Percentiles rank a stretch among this genome's conserved stretches.
Evolutionary conservation across 2,888 invertebrate genomes (phyloP).

Genomic region (Clivina fossor): DNA sequence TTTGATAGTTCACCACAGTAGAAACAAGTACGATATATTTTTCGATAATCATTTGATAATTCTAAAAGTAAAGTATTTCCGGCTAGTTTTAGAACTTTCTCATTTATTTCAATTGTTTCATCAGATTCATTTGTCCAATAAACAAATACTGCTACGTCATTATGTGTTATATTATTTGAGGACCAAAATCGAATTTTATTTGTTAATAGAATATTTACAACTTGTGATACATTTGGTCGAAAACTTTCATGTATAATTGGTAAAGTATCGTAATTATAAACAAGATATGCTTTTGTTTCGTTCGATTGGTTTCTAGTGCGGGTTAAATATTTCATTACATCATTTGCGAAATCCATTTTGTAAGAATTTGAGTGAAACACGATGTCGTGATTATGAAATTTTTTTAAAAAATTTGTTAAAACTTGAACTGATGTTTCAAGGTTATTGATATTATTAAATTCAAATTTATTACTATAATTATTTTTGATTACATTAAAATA

Average conservation of each 20-base stretch:
- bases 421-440: too few species aligned
- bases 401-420: conserved; percentile 7
- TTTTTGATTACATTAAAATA: too few species aligned
- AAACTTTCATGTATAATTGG: conserved; percentile 7
- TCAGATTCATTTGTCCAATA: conserved; percentile 2
- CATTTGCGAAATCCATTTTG: conserved; percentile 5
- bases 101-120: not conserved
- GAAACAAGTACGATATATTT: conserved; percentile 9
- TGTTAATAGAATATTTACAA: conserved; percentile 14
- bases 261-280: conserved; percentile 23
- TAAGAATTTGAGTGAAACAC: conserved; percentile 19
- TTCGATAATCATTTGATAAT: conserved; percentile 7
- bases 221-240: conserved; percentile 1
- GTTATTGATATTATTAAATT: too few species aligned
- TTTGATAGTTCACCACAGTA: conserved; percentile 23
- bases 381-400: conserved; percentile 11
- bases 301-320: not conserved
- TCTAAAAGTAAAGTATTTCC: conserved; percentile 16
- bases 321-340: conserved; percentile 4
- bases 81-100: conserved; percentile 14
- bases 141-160: conserved; percentile 12
- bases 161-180: conserved; percentile 2
- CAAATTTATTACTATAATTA: too few species aligned
- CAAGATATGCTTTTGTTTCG: conserved; percentile 2
- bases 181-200: conserved; percentile 14